Conservation (phyloP, 2,888 invertebrate genomes). For the Andrena chrysosceles region DNA sequence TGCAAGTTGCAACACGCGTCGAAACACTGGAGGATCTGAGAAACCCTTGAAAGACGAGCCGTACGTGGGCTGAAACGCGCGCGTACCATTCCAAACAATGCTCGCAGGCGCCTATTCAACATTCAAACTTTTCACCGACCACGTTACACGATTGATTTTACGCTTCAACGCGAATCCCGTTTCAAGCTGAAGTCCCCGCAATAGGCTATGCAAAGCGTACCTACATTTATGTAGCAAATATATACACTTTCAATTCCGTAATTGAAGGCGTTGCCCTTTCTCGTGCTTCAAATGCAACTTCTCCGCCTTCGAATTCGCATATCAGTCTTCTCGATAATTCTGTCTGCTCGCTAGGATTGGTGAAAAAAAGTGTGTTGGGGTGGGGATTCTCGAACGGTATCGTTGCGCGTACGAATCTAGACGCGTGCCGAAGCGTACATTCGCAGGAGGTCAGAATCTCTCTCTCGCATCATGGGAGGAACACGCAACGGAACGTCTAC, state of each 20-base stretch:
- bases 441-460: conserved; percentile 60
- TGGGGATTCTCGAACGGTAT: background rate
- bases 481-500: conserved; percentile 43
- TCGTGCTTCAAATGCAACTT: too few relatives aligned
- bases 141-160: background rate
- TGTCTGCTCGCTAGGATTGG: too few relatives aligned
- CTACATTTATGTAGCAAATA: too few relatives aligned
- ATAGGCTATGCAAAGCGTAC: too few relatives aligned
- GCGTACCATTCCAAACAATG: conserved; percentile 15
- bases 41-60: conserved; percentile 41
- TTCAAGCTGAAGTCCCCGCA: background rate
- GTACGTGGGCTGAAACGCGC: conserved; percentile 31
- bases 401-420: conserved; percentile 7
- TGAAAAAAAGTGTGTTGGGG: background rate
- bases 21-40: conserved; percentile 14
- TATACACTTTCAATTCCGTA: too few relatives aligned
- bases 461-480: conserved; percentile 49
- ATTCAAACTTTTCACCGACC: conserved; percentile 2
- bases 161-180: background rate
- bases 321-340: too few relatives aligned
- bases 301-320: too few relatives aligned
- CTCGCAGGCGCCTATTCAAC: background rate
- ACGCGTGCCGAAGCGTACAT: conserved; percentile 49
- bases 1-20: background rate
- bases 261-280: too few relatives aligned